Evolutionary conservation across 2,888 invertebrate genomes (phyloP).

Genomic region (Reticulitermes lucifugus): DNA sequence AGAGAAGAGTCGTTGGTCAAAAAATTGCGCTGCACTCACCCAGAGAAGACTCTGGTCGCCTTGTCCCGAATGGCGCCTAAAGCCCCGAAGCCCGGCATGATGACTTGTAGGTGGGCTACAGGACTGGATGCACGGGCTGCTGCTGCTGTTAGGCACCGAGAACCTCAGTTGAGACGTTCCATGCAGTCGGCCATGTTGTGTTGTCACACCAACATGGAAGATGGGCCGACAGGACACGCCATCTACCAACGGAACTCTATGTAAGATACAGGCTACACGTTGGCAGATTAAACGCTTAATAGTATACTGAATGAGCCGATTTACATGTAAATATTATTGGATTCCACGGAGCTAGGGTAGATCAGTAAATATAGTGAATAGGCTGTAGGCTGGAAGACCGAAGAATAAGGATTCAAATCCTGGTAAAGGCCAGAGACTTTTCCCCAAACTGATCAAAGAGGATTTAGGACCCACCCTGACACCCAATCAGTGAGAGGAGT

Average conservation of each 20-base stretch:
- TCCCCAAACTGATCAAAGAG: no score
- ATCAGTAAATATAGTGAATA: no score
- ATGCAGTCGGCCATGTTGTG: neutral
- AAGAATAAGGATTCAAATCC: no score
- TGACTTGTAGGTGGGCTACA: neutral
- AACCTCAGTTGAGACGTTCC: conserved; percentile 12
- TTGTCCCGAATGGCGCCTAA: conserved; percentile 56
- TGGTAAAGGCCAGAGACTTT: no score
- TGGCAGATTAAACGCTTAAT: no score
- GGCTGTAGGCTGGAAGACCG: no score
- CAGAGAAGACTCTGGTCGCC: conserved; percentile 52
- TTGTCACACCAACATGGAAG: neutral
- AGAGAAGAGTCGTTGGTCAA: neutral
- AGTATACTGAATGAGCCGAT: no score
- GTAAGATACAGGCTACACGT: no score
- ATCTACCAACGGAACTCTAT: neutral
- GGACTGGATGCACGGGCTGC: neutral
- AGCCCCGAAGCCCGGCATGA: conserved; percentile 59
- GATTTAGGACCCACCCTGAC: no score
- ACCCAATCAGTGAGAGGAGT: no score
- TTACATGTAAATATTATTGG: no score
- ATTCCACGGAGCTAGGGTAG: no score
- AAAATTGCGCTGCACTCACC: conserved; percentile 42
- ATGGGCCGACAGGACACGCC: neutral
- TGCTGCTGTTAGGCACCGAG: neutral